Conservation (phyloP, 1,140 invertebrate genomes). For the Drosophila equinoxialis region DNA sequence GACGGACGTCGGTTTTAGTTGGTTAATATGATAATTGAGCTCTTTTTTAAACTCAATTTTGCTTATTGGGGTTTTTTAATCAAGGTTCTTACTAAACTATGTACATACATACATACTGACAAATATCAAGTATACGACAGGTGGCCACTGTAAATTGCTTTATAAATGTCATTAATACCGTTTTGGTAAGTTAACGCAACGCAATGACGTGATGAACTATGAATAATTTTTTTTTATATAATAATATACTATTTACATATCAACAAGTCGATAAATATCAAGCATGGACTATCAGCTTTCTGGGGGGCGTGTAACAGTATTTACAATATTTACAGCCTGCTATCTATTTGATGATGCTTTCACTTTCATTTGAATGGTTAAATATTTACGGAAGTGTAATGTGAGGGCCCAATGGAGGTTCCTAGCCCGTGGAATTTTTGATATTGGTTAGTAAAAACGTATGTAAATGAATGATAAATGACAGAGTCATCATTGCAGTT, state of each 20-base stretch:
- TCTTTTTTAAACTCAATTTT: background rate
- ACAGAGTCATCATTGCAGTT: slow-evolving; percentile 21
- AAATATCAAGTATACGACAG: slow-evolving; percentile 70
- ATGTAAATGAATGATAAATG: slow-evolving; percentile 41
- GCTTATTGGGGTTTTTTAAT: slow-evolving; percentile 13
- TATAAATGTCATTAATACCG: slow-evolving; percentile 38
- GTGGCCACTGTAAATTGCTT: slow-evolving; percentile 57
- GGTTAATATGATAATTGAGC: slow-evolving; percentile 41
- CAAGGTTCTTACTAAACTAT: slow-evolving; percentile 44
- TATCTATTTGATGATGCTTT: slow-evolving; percentile 54
- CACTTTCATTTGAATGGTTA: slow-evolving; percentile 55
- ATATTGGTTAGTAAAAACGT: slow-evolving; percentile 18
- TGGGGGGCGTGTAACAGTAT: slow-evolving; percentile 29
- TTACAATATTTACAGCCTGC: slow-evolving; percentile 63
- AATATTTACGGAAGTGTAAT: slow-evolving; percentile 49
- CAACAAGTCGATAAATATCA: slow-evolving; percentile 4
- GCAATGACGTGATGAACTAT: slow-evolving; percentile 39
- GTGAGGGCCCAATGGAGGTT: slow-evolving; percentile 23
- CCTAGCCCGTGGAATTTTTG: background rate
- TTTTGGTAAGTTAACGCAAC: slow-evolving; percentile 28
- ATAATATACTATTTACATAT: slow-evolving; percentile 30
- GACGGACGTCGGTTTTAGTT: slow-evolving; percentile 49
- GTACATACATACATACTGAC: slow-evolving; percentile 35
- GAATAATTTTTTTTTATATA: slow-evolving; percentile 14
- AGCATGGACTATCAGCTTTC: slow-evolving; percentile 4